phyloP scores from a whole-genome alignment of 37 sponge, comb jelly and placozoan genomes.

The Haliclona indistincta region DNA sequence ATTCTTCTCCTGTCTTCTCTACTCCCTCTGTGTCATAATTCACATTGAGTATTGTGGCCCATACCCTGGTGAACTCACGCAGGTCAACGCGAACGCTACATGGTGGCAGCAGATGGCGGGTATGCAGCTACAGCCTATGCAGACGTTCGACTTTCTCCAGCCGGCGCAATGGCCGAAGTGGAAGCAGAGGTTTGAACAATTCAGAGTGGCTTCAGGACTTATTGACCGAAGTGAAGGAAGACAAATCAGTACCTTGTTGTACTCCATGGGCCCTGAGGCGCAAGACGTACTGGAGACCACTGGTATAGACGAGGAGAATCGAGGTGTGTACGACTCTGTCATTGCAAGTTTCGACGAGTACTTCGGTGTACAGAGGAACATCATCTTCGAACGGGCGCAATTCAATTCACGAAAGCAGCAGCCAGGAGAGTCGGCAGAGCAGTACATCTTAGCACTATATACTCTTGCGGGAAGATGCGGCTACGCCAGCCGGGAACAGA shows the following conservation, averaged over 20 bases:
- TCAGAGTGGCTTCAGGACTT: conserved; percentile 30
- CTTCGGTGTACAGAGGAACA: conserved; percentile 20
- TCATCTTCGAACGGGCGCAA: too few relatives aligned
- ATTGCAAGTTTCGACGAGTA: conserved; percentile 23
- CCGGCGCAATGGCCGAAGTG: conserved; percentile 25
- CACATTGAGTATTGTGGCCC: too few relatives aligned
- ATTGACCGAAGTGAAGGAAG: conserved; percentile 6
- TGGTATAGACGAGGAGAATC: conserved; percentile 13
- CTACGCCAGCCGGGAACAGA: conserved; percentile 28
- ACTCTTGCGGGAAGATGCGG: conserved; percentile 17
- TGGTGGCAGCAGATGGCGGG: conserved; percentile 44
- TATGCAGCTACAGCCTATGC: conserved; percentile 20
- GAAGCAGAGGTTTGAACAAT: conserved; percentile 24
- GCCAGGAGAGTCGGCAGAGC: conserved; percentile 23
- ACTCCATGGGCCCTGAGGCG: too few relatives aligned
- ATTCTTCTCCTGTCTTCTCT: too few relatives aligned
- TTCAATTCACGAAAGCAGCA: conserved; percentile 28
- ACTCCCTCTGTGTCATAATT: too few relatives aligned
- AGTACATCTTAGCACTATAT: too few relatives aligned
- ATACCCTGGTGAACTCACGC: too few relatives aligned
- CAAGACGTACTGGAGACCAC: conserved; percentile 28
- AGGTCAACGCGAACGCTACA: too few relatives aligned
- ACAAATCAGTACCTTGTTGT: conserved; percentile 40
- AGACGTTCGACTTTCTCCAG: conserved; percentile 22
- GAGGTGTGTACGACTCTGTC: conserved; percentile 19